Evolutionary conservation across 2,888 invertebrate genomes (phyloP).

Genomic region (Heliconius charithonia): DNA sequence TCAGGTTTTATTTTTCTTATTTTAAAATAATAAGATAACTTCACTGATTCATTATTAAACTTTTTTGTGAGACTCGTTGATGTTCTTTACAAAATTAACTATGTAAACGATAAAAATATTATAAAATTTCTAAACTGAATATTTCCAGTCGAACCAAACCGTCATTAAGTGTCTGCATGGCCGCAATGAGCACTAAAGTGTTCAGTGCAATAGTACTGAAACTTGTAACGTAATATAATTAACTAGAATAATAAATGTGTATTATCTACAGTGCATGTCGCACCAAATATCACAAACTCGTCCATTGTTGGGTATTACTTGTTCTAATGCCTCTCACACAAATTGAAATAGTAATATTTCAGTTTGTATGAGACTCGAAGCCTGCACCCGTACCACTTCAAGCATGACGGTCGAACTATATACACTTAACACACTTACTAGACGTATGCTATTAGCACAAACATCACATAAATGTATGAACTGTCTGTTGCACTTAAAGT

Average conservation of each 20-base stretch:
- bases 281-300: conserved; percentile 75
- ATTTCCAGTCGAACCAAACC: conserved; percentile 61
- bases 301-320: conserved; percentile 68
- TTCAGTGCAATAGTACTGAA: conserved; percentile 34
- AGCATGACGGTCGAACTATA: conserved; percentile 73
- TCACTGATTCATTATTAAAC: not conserved
- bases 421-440: conserved; percentile 56
- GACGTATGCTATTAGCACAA: conserved; percentile 53
- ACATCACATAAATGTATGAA: conserved; percentile 52
- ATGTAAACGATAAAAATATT: too few relatives aligned
- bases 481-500: conserved; percentile 45
- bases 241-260: conserved; percentile 55
- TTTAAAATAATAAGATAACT: not conserved
- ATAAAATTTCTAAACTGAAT: conserved; percentile 12
- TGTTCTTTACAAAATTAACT: not conserved
- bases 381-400: conserved; percentile 81
- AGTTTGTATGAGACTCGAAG: conserved; percentile 68
- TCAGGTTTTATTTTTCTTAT: not conserved
- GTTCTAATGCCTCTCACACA: conserved; percentile 65
- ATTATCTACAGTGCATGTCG: conserved; percentile 79
- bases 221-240: conserved; percentile 39
- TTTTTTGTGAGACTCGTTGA: not conserved
- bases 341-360: conserved; percentile 51
- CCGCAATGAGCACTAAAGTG: conserved; percentile 44
- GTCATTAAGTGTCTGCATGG: conserved; percentile 59